Percentiles rank a stretch among this genome's conserved stretches.
Conservation (phyloP, 1,140 invertebrate genomes). For the Zaprionus tsacasi region DNA sequence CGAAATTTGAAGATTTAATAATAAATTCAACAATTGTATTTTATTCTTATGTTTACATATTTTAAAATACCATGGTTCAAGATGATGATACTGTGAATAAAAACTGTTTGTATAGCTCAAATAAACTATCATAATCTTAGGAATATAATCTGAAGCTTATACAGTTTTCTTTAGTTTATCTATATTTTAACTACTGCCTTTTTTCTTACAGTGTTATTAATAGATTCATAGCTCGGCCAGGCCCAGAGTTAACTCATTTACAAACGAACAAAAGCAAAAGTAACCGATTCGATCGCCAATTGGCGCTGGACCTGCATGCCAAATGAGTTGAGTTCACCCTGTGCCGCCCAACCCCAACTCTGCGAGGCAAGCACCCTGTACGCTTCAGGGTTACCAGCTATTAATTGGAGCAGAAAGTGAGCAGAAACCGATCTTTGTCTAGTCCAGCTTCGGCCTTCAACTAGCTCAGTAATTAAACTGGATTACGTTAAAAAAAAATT, state of each 20-base stretch:
- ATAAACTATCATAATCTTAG: no score
- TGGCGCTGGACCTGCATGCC: constrained; percentile 59
- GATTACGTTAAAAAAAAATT: constrained; percentile 22
- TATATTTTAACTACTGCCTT: background rate
- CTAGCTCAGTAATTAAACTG: constrained; percentile 47
- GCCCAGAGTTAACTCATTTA: constrained; percentile 44
- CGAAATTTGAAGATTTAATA: no score
- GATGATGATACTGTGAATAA: no score
- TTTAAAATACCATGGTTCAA: no score
- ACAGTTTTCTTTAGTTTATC: no score
- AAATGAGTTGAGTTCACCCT: constrained; percentile 49
- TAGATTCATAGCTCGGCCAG: background rate
- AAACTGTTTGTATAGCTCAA: no score
- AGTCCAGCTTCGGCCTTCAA: constrained; percentile 51
- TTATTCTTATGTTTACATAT: no score
- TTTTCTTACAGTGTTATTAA: constrained; percentile 8
- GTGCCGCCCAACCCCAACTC: background rate
- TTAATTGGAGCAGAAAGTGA: constrained; percentile 52
- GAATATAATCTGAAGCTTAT: no score
- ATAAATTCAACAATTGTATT: no score
- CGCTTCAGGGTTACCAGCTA: constrained; percentile 51
- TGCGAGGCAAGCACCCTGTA: background rate
- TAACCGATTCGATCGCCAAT: constrained; percentile 20
- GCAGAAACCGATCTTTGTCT: constrained; percentile 35
- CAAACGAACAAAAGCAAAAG: constrained; percentile 65